A percentile compares a stretch with the other conserved stretches of the same genome.
Conservation (phyloP, 1,140 invertebrate genomes). For the Brachionus koreanus region DNA sequence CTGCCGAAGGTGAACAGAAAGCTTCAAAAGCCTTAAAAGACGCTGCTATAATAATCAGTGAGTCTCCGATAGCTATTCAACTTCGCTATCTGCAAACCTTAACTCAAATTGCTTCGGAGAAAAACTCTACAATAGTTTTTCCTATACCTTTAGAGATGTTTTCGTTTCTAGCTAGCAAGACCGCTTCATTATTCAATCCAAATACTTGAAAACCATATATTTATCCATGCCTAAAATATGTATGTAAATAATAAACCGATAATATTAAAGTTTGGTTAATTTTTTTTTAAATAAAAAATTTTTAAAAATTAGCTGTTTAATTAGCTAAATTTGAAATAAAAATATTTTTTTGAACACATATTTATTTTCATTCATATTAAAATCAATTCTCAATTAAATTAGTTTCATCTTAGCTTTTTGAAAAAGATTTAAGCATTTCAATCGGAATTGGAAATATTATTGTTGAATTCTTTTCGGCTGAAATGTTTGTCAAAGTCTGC, state of each 20-base stretch:
- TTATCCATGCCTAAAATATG: neutral
- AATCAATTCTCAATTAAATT: neutral
- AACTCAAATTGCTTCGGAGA: constrained; percentile 90
- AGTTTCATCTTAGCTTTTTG: neutral
- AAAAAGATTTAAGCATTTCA: constrained; percentile 68
- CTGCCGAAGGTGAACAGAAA: constrained; percentile 45
- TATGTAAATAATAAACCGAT: neutral
- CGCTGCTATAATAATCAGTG: constrained; percentile 22
- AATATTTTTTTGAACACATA: neutral
- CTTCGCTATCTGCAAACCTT: constrained; percentile 74
- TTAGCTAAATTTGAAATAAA: neutral
- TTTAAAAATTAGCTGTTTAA: neutral
- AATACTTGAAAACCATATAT: neutral
- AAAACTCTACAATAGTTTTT: constrained; percentile 96
- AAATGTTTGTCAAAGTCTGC: constrained; percentile 86
- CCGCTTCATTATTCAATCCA: neutral
- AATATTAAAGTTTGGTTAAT: neutral
- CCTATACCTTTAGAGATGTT: constrained; percentile 87
- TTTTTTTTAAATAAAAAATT: neutral
- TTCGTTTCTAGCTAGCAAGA: constrained; percentile 30
- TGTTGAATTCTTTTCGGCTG: constrained; percentile 94
- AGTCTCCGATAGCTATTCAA: constrained; percentile 75
- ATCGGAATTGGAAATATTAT: constrained; percentile 94
- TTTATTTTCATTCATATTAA: neutral
- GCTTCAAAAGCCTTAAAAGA: constrained; percentile 44